Conservation (phyloP, 1,140 invertebrate genomes). For the Caligus rogercresseyi region DNA sequence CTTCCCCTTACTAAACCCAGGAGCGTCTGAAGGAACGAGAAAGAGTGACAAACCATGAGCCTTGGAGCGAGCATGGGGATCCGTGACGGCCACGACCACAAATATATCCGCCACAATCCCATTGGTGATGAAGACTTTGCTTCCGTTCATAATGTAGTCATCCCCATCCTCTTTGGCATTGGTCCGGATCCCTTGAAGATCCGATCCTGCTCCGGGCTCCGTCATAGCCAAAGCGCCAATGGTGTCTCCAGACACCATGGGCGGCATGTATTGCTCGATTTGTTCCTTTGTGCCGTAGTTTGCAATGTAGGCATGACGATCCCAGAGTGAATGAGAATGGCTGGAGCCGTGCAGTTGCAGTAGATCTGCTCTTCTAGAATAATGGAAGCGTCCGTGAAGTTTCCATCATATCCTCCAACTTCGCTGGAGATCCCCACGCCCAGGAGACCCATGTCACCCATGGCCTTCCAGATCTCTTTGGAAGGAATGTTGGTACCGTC, state of each 20-base stretch:
- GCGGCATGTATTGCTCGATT: conserved; percentile 32
- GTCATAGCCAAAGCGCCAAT: conserved; percentile 21
- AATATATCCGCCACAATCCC: conserved; percentile 33
- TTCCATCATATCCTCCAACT: conserved; percentile 32
- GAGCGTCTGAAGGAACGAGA: conserved; percentile 33
- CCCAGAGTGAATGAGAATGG: conserved; percentile 33
- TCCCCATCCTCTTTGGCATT: conserved; percentile 32
- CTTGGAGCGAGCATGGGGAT: conserved; percentile 30
- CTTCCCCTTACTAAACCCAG: conserved; percentile 33
- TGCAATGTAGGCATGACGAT: conserved; percentile 36
- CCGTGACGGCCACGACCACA: conserved; percentile 34
- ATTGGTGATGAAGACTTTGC: conserved; percentile 35
- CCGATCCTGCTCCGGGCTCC: conserved; percentile 24
- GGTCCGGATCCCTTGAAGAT: conserved; percentile 34
- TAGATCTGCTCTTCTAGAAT: conserved; percentile 35
- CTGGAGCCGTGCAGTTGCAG: conserved; percentile 31
- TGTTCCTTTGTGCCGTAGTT: conserved; percentile 34
- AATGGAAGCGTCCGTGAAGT: conserved; percentile 31
- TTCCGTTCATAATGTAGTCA: conserved; percentile 35
- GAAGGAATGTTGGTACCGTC: conserved; percentile 31
- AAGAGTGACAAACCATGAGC: conserved; percentile 36
- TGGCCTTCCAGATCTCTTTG: conserved; percentile 31
- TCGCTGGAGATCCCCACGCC: conserved; percentile 32
- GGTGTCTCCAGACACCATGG: conserved; percentile 31
- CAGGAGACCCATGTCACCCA: conserved; percentile 32